Conservation (phyloP, 2,797 vertebrate species). For the Leuciscus waleckii region DNA sequence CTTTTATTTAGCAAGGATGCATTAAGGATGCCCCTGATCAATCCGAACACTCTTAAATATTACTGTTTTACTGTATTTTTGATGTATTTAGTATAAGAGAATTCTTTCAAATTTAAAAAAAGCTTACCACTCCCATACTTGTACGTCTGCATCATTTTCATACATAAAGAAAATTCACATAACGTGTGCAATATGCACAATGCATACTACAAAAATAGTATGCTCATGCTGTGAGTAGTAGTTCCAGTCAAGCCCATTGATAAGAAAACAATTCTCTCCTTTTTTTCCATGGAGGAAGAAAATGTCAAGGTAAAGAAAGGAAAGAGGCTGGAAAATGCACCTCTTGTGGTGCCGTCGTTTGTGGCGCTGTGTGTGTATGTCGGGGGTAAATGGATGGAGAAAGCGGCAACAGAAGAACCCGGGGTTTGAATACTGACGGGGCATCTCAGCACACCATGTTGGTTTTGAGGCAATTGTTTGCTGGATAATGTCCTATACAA, state of each 20-base stretch:
- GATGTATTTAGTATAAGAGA: background rate
- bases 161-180: background rate
- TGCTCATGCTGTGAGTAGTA: background rate
- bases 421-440: conserved; percentile 9
- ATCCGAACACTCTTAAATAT: background rate
- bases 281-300: background rate
- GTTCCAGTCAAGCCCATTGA: background rate
- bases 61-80: background rate
- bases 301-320: background rate
- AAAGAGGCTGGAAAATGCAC: conserved; percentile 7
- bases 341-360: conserved; percentile 3
- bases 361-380: background rate
- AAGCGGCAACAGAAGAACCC: conserved; percentile 10
- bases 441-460: conserved; percentile 38
- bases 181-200: background rate
- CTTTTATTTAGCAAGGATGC: background rate
- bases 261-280: background rate
- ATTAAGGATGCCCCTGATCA: background rate
- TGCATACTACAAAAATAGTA: background rate
- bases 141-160: background rate
- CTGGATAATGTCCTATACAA: conserved; percentile 58
- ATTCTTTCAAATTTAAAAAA: background rate
- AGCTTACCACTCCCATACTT: background rate
- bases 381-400: conserved; percentile 1
- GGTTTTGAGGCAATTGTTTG: conserved; percentile 53